Percentiles rank a stretch among this genome's conserved stretches.
Evolutionary conservation across 2,797 vertebrate species (phyloP).

Genomic region (Parauchenoglanis punctatus): DNA sequence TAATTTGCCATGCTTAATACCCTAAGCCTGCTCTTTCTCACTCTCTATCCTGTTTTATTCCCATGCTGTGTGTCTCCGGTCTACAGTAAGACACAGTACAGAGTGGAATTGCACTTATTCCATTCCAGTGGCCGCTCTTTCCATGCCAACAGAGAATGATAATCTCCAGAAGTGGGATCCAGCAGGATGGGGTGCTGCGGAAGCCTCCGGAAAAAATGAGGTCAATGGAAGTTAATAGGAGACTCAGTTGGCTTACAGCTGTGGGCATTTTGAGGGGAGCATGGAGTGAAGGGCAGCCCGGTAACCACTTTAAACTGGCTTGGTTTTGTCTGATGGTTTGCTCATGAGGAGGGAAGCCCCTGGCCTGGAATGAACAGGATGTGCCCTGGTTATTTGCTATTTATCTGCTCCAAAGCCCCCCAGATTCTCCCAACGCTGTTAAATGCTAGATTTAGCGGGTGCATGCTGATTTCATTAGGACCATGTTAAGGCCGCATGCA

Average conservation of each 20-base stretch:
- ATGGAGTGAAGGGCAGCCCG: not conserved
- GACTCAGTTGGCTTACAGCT: slow-evolving; percentile 32
- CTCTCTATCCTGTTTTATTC: slow-evolving; percentile 19
- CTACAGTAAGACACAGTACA: slow-evolving; percentile 31
- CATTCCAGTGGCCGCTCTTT: slow-evolving; percentile 69
- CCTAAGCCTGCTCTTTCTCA: slow-evolving; percentile 54
- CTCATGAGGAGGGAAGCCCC: slow-evolving; percentile 28
- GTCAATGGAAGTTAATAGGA: slow-evolving; percentile 66
- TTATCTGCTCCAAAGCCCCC: slow-evolving; percentile 7
- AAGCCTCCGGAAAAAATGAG: slow-evolving; percentile 63
- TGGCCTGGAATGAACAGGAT: slow-evolving; percentile 22
- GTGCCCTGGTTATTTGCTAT: slow-evolving; percentile 28
- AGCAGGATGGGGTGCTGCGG: slow-evolving; percentile 64
- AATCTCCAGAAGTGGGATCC: slow-evolving; percentile 67
- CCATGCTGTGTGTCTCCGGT: slow-evolving; percentile 12
- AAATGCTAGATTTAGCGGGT: slow-evolving; percentile 14
- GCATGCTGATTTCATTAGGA: slow-evolving; percentile 44
- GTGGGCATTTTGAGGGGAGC: slow-evolving; percentile 1
- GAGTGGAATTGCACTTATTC: slow-evolving; percentile 57
- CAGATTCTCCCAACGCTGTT: slow-evolving; percentile 25
- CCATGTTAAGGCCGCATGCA: slow-evolving; percentile 36
- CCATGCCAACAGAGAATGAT: slow-evolving; percentile 78
- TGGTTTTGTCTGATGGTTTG: slow-evolving; percentile 21
- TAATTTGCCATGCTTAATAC: slow-evolving; percentile 41
- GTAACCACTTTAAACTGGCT: slow-evolving; percentile 12